Percentiles rank a stretch among this genome's conserved stretches.
Evolutionary conservation across 2,888 invertebrate species (phyloP).

Genomic region (Matsumyia berberina): DNA sequence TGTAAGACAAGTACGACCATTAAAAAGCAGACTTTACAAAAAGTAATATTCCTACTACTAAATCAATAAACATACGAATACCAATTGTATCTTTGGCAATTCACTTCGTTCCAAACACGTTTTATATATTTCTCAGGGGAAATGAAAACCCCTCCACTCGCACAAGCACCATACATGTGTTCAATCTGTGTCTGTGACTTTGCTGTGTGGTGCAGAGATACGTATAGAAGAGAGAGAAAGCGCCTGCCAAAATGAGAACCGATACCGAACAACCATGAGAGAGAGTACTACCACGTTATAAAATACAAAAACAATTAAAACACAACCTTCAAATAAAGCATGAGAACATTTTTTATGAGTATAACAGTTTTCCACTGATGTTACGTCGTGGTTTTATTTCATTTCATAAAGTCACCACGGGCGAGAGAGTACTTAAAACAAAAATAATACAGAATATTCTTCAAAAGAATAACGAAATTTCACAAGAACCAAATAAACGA

Average conservation of each 20-base stretch:
- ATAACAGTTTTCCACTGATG: constrained; percentile 74
- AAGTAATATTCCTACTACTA: constrained; percentile 8
- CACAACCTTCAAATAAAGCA: constrained; percentile 74
- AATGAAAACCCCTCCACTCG: constrained; percentile 28
- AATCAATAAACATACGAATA: constrained; percentile 19
- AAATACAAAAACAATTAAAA: constrained; percentile 69
- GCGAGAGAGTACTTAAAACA: constrained; percentile 77
- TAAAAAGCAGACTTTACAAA: no score
- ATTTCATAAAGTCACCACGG: constrained; percentile 77
- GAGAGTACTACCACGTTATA: constrained; percentile 56
- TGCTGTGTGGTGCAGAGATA: constrained; percentile 8
- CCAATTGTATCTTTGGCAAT: constrained; percentile 52
- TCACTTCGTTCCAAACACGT: constrained; percentile 64
- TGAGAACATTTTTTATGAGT: constrained; percentile 67
- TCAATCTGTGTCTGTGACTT: neutral
- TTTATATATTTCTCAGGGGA: constrained; percentile 46
- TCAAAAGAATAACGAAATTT: constrained; percentile 65
- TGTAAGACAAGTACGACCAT: no score
- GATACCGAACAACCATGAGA: constrained; percentile 37
- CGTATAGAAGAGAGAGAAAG: constrained; percentile 40
- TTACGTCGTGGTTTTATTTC: constrained; percentile 77
- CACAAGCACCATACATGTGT: neutral
- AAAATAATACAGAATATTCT: constrained; percentile 72
- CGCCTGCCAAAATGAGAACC: constrained; percentile 32
- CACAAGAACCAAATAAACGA: constrained; percentile 48